Conservation (phyloP, 2,888 invertebrate genomes). For the Cerastoderma edule region DNA sequence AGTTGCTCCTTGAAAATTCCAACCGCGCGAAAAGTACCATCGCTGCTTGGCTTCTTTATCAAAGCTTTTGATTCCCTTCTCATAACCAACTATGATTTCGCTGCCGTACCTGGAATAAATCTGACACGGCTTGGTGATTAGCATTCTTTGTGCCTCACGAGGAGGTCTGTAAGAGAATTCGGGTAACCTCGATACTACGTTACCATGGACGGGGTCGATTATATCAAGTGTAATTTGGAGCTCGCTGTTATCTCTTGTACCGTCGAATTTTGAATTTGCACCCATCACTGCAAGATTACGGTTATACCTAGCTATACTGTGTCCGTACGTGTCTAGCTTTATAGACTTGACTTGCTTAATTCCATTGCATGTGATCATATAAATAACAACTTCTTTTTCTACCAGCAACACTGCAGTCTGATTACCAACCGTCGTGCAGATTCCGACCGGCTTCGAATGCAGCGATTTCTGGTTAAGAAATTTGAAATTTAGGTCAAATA, state of each 20-base stretch:
- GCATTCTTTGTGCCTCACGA: not conserved
- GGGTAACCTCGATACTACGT: not conserved
- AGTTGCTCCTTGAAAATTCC: not conserved
- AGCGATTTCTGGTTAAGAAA: not conserved
- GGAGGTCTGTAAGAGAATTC: not conserved
- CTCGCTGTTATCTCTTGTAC: too few species aligned
- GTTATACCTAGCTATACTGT: not conserved
- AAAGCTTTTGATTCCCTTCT: not conserved
- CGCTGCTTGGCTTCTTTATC: not conserved
- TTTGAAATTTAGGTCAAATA: not conserved
- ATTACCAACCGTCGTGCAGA: not conserved
- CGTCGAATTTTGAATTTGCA: not conserved
- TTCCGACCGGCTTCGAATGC: not conserved
- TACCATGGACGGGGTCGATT: not conserved
- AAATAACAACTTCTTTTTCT: not conserved
- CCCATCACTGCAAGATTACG: not conserved
- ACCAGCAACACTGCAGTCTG: conserved; percentile 12
- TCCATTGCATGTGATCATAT: not conserved
- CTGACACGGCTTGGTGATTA: not conserved
- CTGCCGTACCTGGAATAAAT: not conserved
- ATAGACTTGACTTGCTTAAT: not conserved
- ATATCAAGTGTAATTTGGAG: not conserved
- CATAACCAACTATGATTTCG: not conserved
- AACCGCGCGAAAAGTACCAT: not conserved
- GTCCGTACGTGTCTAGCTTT: not conserved